These are phyloP conservation scores for Drosophila tani DNA, from an alignment of 1,140 invertebrate species.

Conservation along the genomic window DNA sequence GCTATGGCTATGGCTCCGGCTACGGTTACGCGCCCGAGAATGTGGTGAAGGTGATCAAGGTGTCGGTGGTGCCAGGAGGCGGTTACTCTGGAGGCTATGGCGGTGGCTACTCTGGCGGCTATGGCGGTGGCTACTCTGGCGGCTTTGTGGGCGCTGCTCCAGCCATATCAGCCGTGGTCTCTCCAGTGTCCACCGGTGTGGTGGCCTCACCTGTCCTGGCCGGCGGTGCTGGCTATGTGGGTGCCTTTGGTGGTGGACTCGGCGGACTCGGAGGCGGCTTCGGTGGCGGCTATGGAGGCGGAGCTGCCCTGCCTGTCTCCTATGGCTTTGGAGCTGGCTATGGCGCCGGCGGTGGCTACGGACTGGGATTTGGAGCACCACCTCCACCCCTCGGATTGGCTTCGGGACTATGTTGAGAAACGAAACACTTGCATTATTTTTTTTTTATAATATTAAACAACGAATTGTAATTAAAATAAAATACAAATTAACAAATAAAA, in stretches of 20 bases:
- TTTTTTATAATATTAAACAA: conserved; percentile 39
- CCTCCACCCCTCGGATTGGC: conserved; percentile 50
- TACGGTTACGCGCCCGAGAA: conserved; percentile 68
- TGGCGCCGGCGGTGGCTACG: conserved; percentile 64
- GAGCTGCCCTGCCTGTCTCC: conserved; percentile 4
- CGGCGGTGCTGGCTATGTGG: conserved; percentile 52
- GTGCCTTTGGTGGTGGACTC: conserved; percentile 39
- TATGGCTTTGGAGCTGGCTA: conserved; percentile 44
- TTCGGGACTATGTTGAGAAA: conserved; percentile 32
- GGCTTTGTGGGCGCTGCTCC: conserved; percentile 68
- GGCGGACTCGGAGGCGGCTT: conserved; percentile 21
- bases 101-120: conserved; percentile 37
- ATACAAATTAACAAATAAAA: conserved; percentile 33
- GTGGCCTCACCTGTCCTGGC: conserved; percentile 58
- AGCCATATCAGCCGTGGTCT: conserved; percentile 70
- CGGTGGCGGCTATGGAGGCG: conserved; percentile 41
- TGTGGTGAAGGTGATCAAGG: conserved; percentile 76
- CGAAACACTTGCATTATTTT: conserved; percentile 20
- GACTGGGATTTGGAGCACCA: conserved; percentile 58
- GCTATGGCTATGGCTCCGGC: conserved; percentile 47
- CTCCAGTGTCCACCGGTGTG: conserved; percentile 64
- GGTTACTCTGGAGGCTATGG: conserved; percentile 29
- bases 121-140: conserved; percentile 46
- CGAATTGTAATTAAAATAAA: conserved; percentile 27
- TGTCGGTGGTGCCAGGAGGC: conserved; percentile 56